A percentile compares a stretch with the other conserved stretches of the same genome.
Conservation (phyloP, 2,888 invertebrate species). For the Campaea margaritaria region DNA sequence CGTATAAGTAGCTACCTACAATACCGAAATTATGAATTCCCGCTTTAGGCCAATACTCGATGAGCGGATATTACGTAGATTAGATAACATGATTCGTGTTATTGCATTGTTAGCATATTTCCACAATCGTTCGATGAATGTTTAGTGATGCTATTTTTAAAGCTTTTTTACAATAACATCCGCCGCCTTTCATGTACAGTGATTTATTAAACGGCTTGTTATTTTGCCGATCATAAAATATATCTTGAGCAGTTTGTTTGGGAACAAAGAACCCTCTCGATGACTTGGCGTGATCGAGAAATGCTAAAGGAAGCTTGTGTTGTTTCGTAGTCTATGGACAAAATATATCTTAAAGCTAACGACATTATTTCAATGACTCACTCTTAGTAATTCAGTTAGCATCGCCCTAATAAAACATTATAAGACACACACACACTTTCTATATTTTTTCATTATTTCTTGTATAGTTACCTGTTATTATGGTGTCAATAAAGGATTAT, state of each 20-base stretch:
- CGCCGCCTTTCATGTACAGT: constrained; percentile 36
- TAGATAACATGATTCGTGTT: constrained; percentile 9
- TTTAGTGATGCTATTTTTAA: constrained; percentile 26
- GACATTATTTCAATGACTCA: no score
- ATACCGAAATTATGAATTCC: no score
- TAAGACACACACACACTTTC: no score
- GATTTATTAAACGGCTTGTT: constrained; percentile 40
- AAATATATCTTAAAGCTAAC: background rate
- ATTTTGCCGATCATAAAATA: constrained; percentile 49
- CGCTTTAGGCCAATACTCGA: no score
- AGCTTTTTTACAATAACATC: constrained; percentile 30
- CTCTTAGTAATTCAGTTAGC: no score
- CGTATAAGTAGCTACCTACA: no score
- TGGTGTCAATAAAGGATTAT: no score
- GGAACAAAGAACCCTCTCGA: constrained; percentile 43
- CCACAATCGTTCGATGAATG: constrained; percentile 12
- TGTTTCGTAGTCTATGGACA: background rate
- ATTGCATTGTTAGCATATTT: constrained; percentile 15
- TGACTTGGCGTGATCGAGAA: constrained; percentile 44
- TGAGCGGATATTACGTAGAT: constrained; percentile 6
- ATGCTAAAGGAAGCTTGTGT: constrained; percentile 6
- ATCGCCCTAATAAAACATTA: no score
- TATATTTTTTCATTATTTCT: no score
- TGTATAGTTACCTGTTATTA: no score
- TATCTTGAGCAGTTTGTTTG: constrained; percentile 54